Conservation (phyloP, 2,797 vertebrate species). For the Poeciliopsis paucimaculata region DNA sequence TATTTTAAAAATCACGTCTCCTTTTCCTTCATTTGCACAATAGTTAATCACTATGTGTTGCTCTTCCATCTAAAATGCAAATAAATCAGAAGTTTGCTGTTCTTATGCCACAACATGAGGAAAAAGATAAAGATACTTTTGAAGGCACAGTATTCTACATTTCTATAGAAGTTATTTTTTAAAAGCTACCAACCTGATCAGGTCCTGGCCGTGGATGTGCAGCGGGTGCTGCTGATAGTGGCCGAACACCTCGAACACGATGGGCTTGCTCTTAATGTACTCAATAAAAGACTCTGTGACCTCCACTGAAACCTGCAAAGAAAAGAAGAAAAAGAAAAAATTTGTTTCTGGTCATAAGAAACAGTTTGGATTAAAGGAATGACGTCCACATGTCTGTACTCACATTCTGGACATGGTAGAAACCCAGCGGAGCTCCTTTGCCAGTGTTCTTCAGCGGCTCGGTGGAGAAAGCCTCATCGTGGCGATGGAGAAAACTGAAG, state of each 20-base stretch:
- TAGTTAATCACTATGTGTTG: neutral
- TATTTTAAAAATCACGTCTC: neutral
- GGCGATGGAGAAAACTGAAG: slow-evolving; percentile 95
- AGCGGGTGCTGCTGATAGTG: slow-evolving; percentile 97
- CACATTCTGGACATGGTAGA: slow-evolving; percentile 98
- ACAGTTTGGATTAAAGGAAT: neutral
- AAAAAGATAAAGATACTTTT: neutral
- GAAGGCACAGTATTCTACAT: neutral
- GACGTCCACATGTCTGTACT: slow-evolving; percentile 57
- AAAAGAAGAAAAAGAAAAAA: slow-evolving; percentile 1
- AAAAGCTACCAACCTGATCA: slow-evolving; percentile 83
- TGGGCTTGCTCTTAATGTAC: slow-evolving; percentile 95
- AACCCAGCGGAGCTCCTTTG: slow-evolving; percentile 91
- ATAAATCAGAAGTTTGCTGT: neutral
- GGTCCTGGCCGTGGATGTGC: slow-evolving; percentile 90
- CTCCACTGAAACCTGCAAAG: slow-evolving; percentile 91
- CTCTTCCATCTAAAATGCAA: neutral
- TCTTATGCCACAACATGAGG: neutral
- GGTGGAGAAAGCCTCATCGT: slow-evolving; percentile 98
- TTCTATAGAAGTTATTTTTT: neutral
- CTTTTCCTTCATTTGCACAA: neutral
- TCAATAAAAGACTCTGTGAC: slow-evolving; percentile 97
- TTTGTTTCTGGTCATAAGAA: slow-evolving; percentile 1
- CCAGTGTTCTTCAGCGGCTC: slow-evolving; percentile 97
- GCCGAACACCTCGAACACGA: slow-evolving; percentile 99